phyloP scores from a whole-genome alignment of 1,140 invertebrate genomes.

The Eurosta solidaginis region DNA sequence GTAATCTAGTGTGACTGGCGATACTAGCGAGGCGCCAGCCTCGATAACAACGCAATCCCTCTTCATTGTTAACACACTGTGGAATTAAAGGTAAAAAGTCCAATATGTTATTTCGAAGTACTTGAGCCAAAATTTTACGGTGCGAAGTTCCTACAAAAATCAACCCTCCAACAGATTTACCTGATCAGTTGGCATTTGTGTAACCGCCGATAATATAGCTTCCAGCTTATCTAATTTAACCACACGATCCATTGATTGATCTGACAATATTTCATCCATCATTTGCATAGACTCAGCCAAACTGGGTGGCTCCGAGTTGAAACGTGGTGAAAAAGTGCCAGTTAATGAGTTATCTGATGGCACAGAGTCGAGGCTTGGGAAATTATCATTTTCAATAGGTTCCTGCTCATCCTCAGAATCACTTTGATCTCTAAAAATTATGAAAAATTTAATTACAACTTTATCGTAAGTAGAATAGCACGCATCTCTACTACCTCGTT shows the following conservation, averaged over 20 bases:
- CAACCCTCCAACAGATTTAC: slow-evolving; percentile 34
- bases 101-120: not conserved
- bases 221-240: slow-evolving; percentile 86
- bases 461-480: not conserved
- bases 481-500: slow-evolving; percentile 61
- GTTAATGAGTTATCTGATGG: slow-evolving; percentile 71
- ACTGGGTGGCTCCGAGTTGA: slow-evolving; percentile 79
- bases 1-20: no score
- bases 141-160: not conserved
- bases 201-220: slow-evolving; percentile 79
- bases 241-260: slow-evolving; percentile 80
- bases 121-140: not conserved
- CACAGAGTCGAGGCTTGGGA: slow-evolving; percentile 77
- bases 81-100: no score
- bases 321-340: slow-evolving; percentile 70
- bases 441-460: not conserved
- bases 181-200: slow-evolving; percentile 63
- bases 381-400: slow-evolving; percentile 71
- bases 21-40: no score
- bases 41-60: no score
- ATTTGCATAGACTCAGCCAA: slow-evolving; percentile 90
- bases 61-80: no score
- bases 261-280: slow-evolving; percentile 83
- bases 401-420: slow-evolving; percentile 72
- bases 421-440: slow-evolving; percentile 64